Base-by-base conservation (phyloP, 2,113 vertebrate genomes). In the Rhinogobius similis region DNA sequence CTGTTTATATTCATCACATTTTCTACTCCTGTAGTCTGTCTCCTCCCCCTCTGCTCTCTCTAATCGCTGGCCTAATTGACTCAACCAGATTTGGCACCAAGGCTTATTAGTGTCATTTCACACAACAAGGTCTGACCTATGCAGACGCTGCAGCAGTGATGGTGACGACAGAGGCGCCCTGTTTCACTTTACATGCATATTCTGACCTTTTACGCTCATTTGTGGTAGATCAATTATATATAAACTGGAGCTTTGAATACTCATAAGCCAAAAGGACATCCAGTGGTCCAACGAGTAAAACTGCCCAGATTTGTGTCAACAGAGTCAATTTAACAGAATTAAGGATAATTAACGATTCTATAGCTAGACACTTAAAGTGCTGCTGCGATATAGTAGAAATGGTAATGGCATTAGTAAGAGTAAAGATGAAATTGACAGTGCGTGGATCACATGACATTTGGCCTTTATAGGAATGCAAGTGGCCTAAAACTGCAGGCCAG, bases 1-100 rank as follows among this genome's bases (percentile, higher is more conserved):
- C 16, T 46, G 44, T 27, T 39, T 62, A 36, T 62, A 38, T 41
- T 55, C 56, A 14, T 43, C 21, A 18, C 38, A 29, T 24, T 58
- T 44, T 62, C 27, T 32, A 20, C 10, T 26, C 48, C 14, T 24
- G 38, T 23, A 7, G 24, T 5, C 36, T 20, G 39, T 23, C 43
- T 18, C 55, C 70, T 32, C 32, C 36, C 43, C 36, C 56, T 39
- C 62, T 62, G 64, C 50, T 36, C 67, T 46, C 81, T 67, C 70
- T 89, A 87, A 92, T 92, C 86, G 52, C 74, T 29, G 23, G 56
- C 58, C 85, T 90, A 92, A 90, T 91, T 87, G 88, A 91, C 86
- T 88, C 75, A 88, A 86, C 85, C 83, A 86, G 90, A 88, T 90
- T 90, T 90, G 87, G 89, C 89, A 89, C 70, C 81, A 85, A n/a